Base-by-base conservation (phyloP, 2,888 invertebrate genomes). In the Meghimatium bilineatum region DNA sequence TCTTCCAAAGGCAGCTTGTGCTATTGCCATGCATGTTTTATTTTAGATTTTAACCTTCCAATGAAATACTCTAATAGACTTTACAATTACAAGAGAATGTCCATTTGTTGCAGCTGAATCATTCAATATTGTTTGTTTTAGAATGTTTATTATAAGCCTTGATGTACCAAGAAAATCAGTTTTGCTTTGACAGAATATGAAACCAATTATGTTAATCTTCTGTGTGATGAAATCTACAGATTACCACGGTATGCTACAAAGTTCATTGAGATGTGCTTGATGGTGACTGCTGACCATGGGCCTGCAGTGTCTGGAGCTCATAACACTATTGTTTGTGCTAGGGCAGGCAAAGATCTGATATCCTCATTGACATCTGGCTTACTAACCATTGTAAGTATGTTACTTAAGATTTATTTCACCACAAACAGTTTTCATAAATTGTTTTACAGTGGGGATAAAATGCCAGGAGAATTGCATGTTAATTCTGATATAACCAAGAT, bases 291-390 rank as follows among this genome's bases (percentile, higher is more conserved):
- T 69, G 99, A 99, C 88, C 99, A 99, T 93, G 99, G 99, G 2
- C 99, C 99, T 0, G 99, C 99, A 0, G 99, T 99, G 0, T 98
- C 98, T 0, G 99, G 99, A 0, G 99, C 99, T 0, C 99, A 99
- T 94, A 99, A 99, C 94, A 99, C 99, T 29, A 99, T 99, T 94
- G 99, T 99, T 72, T 99, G 97, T 92, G 99, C 99, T 17, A 95
- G 98, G 87, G 97, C 99, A 87, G 98, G 99, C 89, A 99, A 99
- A 95, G 98, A 98, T 95, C 95, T 99, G 89, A 97, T 99, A 85
- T 98, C 99, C 26, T 97, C 97, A 67, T 95, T 99, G 49, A 98
- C 99, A 81, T 98, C 98, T 88, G 99, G 99, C 1, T 95, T 99
- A 74, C 95, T 99, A 34, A 99, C 99, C 36, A 99, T 99, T 93